Evolutionary conservation across 2,113 vertebrate genomes (phyloP).

Genomic region (Bos indicus): DNA sequence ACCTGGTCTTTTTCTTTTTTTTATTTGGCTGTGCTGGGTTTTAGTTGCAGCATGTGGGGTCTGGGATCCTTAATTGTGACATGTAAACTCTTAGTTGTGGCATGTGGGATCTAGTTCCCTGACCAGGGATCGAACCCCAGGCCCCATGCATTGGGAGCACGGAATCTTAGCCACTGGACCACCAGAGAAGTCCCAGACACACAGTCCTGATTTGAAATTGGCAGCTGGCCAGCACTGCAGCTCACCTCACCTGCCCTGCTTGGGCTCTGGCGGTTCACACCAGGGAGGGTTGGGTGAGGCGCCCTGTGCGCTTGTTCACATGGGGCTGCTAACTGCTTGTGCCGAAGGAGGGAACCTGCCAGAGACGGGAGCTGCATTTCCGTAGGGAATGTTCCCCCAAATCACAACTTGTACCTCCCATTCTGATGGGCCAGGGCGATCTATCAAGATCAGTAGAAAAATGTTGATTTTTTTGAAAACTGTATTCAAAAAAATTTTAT

Average conservation of each 20-base stretch:
- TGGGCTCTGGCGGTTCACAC: accelerated
- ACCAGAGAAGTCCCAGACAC: not conserved
- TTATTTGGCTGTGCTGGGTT: not conserved
- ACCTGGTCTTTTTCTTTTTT: not conserved
- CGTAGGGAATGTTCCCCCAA: accelerated
- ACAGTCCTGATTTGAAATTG: not conserved
- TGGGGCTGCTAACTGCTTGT: not conserved
- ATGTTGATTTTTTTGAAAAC: not conserved
- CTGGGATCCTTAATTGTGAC: not conserved
- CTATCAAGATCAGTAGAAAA: not conserved
- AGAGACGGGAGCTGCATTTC: accelerated
- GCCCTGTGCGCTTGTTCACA: not conserved
- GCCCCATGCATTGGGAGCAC: not conserved
- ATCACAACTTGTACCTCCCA: accelerated
- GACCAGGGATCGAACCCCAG: not conserved
- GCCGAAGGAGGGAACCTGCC: not conserved
- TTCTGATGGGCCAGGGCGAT: accelerated
- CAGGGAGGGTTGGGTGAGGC: not conserved
- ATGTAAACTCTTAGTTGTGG: not conserved
- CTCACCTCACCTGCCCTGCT: not conserved
- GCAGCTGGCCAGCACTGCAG: not conserved
- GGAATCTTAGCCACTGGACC: not conserved
- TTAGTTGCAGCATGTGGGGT: not conserved
- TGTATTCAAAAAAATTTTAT: not conserved
- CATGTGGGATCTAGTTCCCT: not conserved